Base-by-base conservation (phyloP, 2,797 vertebrate genomes). In the Coccyzus lansbergi region DNA sequence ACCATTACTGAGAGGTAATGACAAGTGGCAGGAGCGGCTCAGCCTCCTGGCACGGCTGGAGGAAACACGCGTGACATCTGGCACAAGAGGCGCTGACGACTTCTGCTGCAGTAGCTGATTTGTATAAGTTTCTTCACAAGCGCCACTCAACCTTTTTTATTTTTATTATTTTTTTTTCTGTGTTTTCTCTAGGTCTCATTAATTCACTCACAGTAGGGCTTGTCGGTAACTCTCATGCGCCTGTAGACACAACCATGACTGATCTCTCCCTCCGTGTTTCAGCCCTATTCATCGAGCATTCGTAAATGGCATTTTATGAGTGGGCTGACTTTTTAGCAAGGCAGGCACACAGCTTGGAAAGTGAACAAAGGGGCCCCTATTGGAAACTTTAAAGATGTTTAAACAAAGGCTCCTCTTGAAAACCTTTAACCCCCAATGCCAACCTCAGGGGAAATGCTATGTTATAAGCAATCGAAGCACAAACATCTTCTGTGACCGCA, bases 231-330 rank as follows among this genome's bases (percentile, higher is more conserved):
- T 56, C 75, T 24, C 14, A 0, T 31, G 49, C 68, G 85, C 6
- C 0, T 7, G 33, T 8, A 49, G 71, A 40, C 26, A 63, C 49
- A 87, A 62, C 53, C 1, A 1, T 26, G 40, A 13, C 69, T 70
- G 76, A 60, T 59, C 72, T 92, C 29, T 60, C 81, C 38, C 74
- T 83, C 81, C 26, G 0, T 10, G 36, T 48, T 85, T 42, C 78
- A 92, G 86, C 49, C 80, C 91, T 59, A 64, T 91, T 80, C 91
- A 88, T 38, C 53, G 58, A 51, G 33, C 59, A 8, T 98, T 97
- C 94, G 94, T 71, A 95, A 95, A 95, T 58, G 94, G 85, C 67
- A 94, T 85, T 92, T 98, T 94, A 97, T 95, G 91, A 93, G 72
- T 38, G 38, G 4, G 1, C 74, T 19, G 64, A 76, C 74, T 78